Base-by-base conservation (phyloP, 2,113 vertebrate species). In the Onychorhynchus coronatus region DNA sequence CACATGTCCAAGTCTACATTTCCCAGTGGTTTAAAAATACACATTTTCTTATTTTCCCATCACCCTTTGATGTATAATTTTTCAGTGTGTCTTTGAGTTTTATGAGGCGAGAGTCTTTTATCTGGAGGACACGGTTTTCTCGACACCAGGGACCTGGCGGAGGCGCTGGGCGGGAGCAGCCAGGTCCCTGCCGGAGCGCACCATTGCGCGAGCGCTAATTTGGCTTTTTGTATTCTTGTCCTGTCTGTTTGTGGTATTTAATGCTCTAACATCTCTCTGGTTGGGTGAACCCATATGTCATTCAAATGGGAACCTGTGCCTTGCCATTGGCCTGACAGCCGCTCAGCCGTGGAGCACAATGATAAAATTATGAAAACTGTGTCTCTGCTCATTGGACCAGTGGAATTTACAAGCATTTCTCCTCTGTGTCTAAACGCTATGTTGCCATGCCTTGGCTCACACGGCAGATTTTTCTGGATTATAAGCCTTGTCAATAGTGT, bases 201-300 rank as follows among this genome's bases (percentile, higher is more conserved):
- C 79, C 9, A 4, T 76, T 78, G 76, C 5, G 3, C 4, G 58
- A 90, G 88, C 58, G 35, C 95, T 98, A 97, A 97, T 98, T 97
- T 95, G 96, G 93, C 95, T 91, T 97, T 98, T 96, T 97, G 95
- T 98, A 98, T 98, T 98, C 98, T 96, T 92, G 96, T 98, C 97
- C 98, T 97, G 97, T 97, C 98, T 97, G 80, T 98, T 97, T 96
- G 97, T 98, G 96, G 97, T 98, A 97, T 97, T 98, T 98, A 98
- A 98, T 97, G 97, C 96, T 98, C 94, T 91, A 97, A 98, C 98
- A 96, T 97, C 98, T 98, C 98, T 98, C 97, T 98, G 98, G 98
- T 98, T 98, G 99, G 98, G 97, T 98, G 98, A 97, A 96, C 97
- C 98, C 98, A 98, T 99, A 99, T 99, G 99, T 99, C 99, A 99